phyloP scores from a whole-genome alignment of 2,888 invertebrate genomes.

The Ichneumoninae sp. region DNA sequence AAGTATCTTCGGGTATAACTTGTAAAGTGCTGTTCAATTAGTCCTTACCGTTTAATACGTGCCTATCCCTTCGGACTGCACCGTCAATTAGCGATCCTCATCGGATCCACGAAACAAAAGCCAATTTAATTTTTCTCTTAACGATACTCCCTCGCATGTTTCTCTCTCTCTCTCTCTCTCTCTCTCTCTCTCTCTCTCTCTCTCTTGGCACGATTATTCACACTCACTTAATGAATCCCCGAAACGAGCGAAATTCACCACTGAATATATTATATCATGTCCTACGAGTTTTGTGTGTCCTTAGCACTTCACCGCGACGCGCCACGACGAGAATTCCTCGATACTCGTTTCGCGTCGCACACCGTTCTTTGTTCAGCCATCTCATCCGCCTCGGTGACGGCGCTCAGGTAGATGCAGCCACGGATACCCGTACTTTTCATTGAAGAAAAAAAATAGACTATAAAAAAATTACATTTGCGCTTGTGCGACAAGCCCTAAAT shows the following conservation, averaged over 20 bases:
- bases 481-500: background rate
- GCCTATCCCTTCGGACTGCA: constrained; percentile 37
- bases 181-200: background rate
- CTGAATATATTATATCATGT: constrained; percentile 23
- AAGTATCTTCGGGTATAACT: constrained; percentile 48
- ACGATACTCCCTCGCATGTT: background rate
- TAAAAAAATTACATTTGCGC: background rate
- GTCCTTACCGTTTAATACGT: constrained; percentile 56
- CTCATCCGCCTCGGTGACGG: constrained; percentile 23
- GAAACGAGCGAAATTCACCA: constrained; percentile 35
- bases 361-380: constrained; percentile 50
- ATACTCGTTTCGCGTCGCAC: constrained; percentile 56
- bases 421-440: background rate
- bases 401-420: constrained; percentile 23
- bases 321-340: constrained; percentile 34
- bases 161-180: background rate
- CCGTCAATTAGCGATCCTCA: constrained; percentile 15
- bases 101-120: background rate
- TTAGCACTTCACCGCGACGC: constrained; percentile 52
- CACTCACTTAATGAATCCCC: constrained; percentile 20
- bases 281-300: background rate
- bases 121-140: background rate
- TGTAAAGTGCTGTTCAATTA: background rate
- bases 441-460: background rate
- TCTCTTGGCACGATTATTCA: background rate